phyloP scores from a whole-genome alignment of 1,140 invertebrate genomes.

The Drosophila arawakana region DNA sequence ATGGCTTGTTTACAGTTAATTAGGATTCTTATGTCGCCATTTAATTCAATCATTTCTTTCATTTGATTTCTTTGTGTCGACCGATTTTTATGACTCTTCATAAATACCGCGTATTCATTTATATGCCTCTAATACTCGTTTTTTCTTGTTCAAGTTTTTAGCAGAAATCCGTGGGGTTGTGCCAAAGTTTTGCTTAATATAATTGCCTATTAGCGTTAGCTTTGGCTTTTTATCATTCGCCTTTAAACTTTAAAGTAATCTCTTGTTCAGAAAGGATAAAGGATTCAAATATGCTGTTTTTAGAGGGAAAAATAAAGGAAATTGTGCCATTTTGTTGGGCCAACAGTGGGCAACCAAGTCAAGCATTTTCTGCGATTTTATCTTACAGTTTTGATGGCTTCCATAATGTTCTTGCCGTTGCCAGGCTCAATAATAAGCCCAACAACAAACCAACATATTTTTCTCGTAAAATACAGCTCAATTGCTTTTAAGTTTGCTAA shows the following conservation, averaged over 20 bases:
- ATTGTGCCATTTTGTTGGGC: slow-evolving; percentile 1
- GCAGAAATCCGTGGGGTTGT: not conserved
- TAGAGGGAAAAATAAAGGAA: not conserved
- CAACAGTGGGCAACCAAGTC: not conserved
- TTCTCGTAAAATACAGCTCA: slow-evolving; percentile 8
- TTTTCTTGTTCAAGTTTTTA: not conserved
- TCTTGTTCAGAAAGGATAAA: not conserved
- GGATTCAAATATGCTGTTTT: not conserved
- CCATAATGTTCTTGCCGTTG: not conserved
- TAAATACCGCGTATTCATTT: slow-evolving; percentile 18
- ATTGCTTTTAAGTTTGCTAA: slow-evolving; percentile 20
- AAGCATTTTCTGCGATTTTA: not conserved
- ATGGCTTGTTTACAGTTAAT: slow-evolving; percentile 81
- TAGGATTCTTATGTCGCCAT: slow-evolving; percentile 74
- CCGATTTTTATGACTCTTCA: slow-evolving; percentile 16
- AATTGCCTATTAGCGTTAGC: not conserved
- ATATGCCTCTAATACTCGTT: slow-evolving; percentile 17
- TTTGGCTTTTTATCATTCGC: not conserved
- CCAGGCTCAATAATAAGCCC: not conserved
- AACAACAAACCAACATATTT: slow-evolving; percentile 11
- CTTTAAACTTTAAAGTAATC: not conserved
- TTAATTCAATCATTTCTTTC: slow-evolving; percentile 66
- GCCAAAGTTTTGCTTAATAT: not conserved
- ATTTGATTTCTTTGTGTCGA: slow-evolving; percentile 40
- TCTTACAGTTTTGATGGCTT: slow-evolving; percentile 5